Percentiles rank a stretch among this genome's conserved stretches.
Conservation (phyloP, 2,888 invertebrate species). For the Harpalus rubripes region DNA sequence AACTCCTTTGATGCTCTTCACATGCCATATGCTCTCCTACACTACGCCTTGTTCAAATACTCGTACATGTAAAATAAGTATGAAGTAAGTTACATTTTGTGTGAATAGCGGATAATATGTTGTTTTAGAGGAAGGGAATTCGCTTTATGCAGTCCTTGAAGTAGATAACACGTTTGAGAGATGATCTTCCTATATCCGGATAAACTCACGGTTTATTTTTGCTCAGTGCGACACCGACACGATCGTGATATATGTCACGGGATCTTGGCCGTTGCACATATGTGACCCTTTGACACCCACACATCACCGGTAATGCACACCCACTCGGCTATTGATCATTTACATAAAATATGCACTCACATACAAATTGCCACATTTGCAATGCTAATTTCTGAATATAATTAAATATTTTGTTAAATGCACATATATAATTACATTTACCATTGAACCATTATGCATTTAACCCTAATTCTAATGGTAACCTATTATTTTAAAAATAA, state of each 20-base stretch:
- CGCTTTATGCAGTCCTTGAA: constrained; percentile 3
- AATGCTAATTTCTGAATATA: constrained; percentile 14
- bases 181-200: constrained; percentile 44
- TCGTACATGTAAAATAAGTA: background rate
- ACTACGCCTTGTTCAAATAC: background rate
- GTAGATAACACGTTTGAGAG: constrained; percentile 28
- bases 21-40: background rate
- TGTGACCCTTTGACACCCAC: constrained; percentile 10
- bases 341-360: constrained; percentile 8
- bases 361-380: background rate
- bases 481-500: too few relatives aligned
- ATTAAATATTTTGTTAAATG: background rate
- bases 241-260: constrained; percentile 31
- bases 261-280: constrained; percentile 43
- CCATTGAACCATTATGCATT: too few relatives aligned
- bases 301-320: constrained; percentile 23
- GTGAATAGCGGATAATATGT: constrained; percentile 20
- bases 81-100: background rate
- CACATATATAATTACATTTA: background rate
- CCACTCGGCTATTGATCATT: constrained; percentile 9
- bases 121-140: constrained; percentile 1
- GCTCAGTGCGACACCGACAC: background rate
- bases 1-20: background rate
- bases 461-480: too few relatives aligned
- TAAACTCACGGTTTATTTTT: constrained; percentile 39